Evolutionary conservation across 2,113 vertebrate genomes (phyloP).

Genomic region (Mola mola): DNA sequence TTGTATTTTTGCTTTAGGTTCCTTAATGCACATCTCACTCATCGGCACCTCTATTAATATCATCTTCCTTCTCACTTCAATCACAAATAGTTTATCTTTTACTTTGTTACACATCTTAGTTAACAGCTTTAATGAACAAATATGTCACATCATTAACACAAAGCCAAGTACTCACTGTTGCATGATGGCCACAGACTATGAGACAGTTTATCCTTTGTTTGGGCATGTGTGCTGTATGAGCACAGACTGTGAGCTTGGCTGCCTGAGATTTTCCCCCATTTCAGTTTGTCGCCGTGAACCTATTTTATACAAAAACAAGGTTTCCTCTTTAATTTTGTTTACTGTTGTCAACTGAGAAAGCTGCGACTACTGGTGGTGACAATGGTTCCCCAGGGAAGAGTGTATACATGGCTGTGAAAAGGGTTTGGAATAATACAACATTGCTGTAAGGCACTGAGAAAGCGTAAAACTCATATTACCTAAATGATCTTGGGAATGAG

Average conservation of each 20-base stretch:
- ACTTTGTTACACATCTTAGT: conserved; percentile 9
- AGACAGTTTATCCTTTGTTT: not conserved
- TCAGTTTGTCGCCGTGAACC: not conserved
- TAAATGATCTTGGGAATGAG: conserved; percentile 1
- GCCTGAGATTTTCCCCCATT: not conserved
- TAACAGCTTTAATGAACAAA: conserved; percentile 26
- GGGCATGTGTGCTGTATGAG: not conserved
- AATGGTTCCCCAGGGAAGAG: not conserved
- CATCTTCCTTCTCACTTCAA: not conserved
- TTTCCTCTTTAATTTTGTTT: conserved; percentile 23
- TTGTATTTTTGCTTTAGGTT: not conserved
- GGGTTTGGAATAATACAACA: conserved; percentile 21
- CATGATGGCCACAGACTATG: conserved; percentile 15
- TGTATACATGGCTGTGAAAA: not conserved
- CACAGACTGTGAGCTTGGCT: not conserved
- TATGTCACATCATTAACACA: conserved; percentile 26
- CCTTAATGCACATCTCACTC: not conserved
- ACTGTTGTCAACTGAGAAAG: conserved; percentile 5
- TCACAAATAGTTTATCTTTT: not conserved
- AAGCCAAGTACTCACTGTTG: conserved; percentile 32
- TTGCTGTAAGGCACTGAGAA: conserved; percentile 19
- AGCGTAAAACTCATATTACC: conserved; percentile 24
- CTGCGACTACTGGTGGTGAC: conserved; percentile 10
- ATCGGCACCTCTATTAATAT: not conserved
- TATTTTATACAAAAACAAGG: conserved; percentile 4